Percentiles rank a stretch among this genome's conserved stretches.
Evolutionary conservation across 2,113 vertebrate species (phyloP).

Genomic region (Malaclemys terrapin): DNA sequence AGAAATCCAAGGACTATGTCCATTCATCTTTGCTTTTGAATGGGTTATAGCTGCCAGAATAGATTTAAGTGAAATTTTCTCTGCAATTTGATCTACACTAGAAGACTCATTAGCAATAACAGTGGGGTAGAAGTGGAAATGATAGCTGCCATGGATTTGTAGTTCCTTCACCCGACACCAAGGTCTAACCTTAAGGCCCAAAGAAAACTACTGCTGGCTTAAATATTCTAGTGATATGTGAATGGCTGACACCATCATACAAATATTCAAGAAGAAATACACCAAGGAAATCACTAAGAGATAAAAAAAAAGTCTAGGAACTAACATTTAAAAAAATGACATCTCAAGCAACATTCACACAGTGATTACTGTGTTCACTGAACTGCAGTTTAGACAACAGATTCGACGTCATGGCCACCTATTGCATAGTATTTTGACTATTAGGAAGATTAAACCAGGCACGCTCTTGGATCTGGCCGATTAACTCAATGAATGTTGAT

Average conservation of each 20-base stretch:
- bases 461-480: neutral
- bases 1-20: constrained; percentile 45
- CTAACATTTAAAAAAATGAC: neutral
- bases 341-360: neutral
- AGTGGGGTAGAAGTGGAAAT: neutral
- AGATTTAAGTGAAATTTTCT: constrained; percentile 64
- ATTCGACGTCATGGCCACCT: neutral
- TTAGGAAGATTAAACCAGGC: neutral
- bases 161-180: constrained; percentile 3
- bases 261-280: neutral
- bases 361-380: neutral
- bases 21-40: constrained; percentile 43
- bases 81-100: constrained; percentile 23
- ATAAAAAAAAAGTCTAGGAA: neutral
- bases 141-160: neutral
- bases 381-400: neutral
- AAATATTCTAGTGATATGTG: neutral
- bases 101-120: constrained; percentile 4
- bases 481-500: neutral
- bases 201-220: neutral
- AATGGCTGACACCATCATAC: neutral
- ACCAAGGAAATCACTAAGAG: neutral
- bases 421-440: neutral
- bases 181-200: neutral
- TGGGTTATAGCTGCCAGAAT: constrained; percentile 59